Evolutionary conservation across 2,888 invertebrate genomes (phyloP), one percentile per base, ranked within the genome.

Genomic region (Campoletis raptor): DNA sequence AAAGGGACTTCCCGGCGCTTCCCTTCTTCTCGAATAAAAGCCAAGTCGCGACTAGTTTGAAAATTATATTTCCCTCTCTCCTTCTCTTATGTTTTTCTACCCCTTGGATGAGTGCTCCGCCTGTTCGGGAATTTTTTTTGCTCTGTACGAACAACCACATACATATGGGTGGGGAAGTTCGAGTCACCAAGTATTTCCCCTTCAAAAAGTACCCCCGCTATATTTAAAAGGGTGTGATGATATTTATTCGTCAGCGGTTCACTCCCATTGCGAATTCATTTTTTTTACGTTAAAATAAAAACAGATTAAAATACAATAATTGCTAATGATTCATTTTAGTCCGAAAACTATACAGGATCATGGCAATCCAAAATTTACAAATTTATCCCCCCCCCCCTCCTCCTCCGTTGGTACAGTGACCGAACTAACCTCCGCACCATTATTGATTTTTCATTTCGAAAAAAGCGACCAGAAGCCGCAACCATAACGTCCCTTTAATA

Each of bases 81-180:
- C 12, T 18, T 52, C 80, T 61, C 80, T 30, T 36, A n/a, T 82
- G 57, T 73, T 66, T 70, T 45, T 37, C 67, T 72, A 61, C 80
- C 83, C 79, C 52, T 77, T 36, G 30, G 15, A 18, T n/a, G 72
- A 64, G 81, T 40, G 61, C 88, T 72, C 82, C 87, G 88, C 87
- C 85, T 82, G 57, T 76, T 78, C 30, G 67, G 45, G 48, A 37
- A 64, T 52, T 82, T 69, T 57, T 69, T 24, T 48, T 72, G 37
- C 69, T 61, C 77, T n/a, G 67, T 69, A 81, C 72, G 67, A 67
- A 57, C 81, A 42, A 70, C 73, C 61, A 3, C 30, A 3, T 30
- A 30, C 30, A 69, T 83, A 76, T 72, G 73, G 69, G 72, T 73
- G 72, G 80, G 77, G 57, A 66, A 42, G 30, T 18, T 70, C 40